Evolutionary conservation across 2,797 vertebrate genomes (phyloP).

Genomic region (Chiloscyllium punctatum): DNA sequence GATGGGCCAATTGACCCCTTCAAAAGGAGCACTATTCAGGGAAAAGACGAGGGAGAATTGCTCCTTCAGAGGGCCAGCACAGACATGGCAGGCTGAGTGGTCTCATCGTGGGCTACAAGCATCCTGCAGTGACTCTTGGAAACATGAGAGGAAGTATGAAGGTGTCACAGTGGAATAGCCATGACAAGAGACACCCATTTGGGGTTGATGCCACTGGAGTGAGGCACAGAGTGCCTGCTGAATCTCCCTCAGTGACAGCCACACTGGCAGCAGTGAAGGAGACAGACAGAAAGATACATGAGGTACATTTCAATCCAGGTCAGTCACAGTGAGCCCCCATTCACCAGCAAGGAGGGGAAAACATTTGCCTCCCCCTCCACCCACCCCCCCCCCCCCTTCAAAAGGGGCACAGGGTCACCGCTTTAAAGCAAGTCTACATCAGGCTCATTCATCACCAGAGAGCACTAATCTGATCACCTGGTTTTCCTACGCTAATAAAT

Average conservation of each 20-base stretch:
- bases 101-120: no score
- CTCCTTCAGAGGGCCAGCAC: no score
- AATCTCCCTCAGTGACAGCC: not conserved
- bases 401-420: no score
- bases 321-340: not conserved
- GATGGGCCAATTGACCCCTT: no score
- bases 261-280: not conserved
- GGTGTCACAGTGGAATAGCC: not conserved
- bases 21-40: no score
- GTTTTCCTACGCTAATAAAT: not conserved
- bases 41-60: no score
- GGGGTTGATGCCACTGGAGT: not conserved
- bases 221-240: not conserved
- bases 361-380: no score
- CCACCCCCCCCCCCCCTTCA: no score
- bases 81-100: no score
- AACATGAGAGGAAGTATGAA: not conserved
- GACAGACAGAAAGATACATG: not conserved
- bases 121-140: not conserved
- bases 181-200: not conserved
- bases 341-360: not conserved
- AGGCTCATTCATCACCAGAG: not conserved
- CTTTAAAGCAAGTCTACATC: not conserved
- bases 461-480: not conserved
- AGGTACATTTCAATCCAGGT: not conserved